A percentile compares a stretch with the other conserved stretches of the same genome.
Conservation (phyloP, 2,888 invertebrate species). For the Camptogramma bilineatum region DNA sequence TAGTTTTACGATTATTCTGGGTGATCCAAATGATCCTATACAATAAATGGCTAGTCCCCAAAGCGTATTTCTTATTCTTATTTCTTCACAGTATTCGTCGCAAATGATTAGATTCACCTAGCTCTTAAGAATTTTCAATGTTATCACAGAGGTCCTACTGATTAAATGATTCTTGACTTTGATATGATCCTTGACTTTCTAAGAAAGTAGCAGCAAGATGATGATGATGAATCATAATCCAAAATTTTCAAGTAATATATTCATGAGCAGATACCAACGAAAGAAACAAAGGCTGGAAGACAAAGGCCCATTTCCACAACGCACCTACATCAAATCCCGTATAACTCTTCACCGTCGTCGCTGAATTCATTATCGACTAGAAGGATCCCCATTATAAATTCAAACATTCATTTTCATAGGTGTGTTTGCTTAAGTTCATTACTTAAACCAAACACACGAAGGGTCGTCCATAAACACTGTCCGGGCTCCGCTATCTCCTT, state of each 20-base stretch:
- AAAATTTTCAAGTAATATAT: neutral
- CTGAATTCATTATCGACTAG: slow-evolving; percentile 24
- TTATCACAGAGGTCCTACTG: too few species aligned
- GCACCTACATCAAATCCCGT: slow-evolving; percentile 8
- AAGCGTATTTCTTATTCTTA: too few species aligned
- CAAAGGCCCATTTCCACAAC: slow-evolving; percentile 1
- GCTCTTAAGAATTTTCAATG: too few species aligned
- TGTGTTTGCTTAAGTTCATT: slow-evolving; percentile 47
- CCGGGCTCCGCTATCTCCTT: slow-evolving; percentile 52
- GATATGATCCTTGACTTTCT: too few species aligned
- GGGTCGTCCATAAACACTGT: slow-evolving; percentile 58
- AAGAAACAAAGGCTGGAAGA: neutral
- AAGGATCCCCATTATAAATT: slow-evolving; percentile 28
- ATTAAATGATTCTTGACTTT: too few species aligned
- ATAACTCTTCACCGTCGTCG: slow-evolving; percentile 20
- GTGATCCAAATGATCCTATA: too few species aligned
- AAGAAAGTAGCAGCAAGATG: neutral
- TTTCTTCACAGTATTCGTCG: too few species aligned
- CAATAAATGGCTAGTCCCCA: too few species aligned
- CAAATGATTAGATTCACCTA: too few species aligned
- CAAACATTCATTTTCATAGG: slow-evolving; percentile 34
- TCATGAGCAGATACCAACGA: neutral
- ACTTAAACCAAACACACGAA: slow-evolving; percentile 53
- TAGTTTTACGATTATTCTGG: too few species aligned
- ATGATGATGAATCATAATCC: neutral